Evolutionary conservation across 2,797 vertebrate species (phyloP).

Genomic region (Neopelma chrysocephalum): DNA sequence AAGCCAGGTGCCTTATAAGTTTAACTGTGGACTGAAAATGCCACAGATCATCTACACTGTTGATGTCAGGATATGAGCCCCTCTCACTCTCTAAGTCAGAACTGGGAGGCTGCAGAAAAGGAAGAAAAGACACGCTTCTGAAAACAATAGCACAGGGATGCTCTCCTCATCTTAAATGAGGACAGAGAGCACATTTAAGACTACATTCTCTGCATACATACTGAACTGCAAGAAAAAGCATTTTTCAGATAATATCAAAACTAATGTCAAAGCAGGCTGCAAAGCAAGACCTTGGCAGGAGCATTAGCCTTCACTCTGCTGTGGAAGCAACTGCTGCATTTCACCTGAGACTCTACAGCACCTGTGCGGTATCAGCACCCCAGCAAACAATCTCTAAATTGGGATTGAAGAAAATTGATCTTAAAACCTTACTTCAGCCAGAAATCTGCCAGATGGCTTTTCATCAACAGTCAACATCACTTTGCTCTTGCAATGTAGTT

Average conservation of each 20-base stretch:
- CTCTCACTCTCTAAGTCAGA: neutral
- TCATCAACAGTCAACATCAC: neutral
- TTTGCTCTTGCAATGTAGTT: neutral
- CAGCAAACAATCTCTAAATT: neutral
- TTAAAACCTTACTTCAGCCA: neutral
- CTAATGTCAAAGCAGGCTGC: neutral
- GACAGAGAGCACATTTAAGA: neutral
- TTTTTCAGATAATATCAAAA: neutral
- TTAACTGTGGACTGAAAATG: neutral
- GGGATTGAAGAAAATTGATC: neutral
- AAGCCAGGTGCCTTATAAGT: neutral
- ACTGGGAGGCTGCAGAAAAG: neutral
- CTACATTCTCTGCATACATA: neutral
- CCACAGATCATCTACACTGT: neutral
- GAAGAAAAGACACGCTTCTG: neutral
- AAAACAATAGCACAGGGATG: neutral
- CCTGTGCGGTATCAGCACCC: fast-evolving
- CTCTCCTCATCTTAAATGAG: neutral
- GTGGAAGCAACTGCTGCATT: neutral
- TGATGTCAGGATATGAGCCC: neutral
- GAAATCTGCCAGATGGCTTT: neutral
- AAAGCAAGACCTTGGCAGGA: neutral
- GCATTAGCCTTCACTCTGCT: neutral
- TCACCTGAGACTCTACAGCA: neutral
- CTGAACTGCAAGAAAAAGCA: neutral